Evolutionary conservation across 2,888 invertebrate species (phyloP).

Genomic region (Lydus trimaculatus): DNA sequence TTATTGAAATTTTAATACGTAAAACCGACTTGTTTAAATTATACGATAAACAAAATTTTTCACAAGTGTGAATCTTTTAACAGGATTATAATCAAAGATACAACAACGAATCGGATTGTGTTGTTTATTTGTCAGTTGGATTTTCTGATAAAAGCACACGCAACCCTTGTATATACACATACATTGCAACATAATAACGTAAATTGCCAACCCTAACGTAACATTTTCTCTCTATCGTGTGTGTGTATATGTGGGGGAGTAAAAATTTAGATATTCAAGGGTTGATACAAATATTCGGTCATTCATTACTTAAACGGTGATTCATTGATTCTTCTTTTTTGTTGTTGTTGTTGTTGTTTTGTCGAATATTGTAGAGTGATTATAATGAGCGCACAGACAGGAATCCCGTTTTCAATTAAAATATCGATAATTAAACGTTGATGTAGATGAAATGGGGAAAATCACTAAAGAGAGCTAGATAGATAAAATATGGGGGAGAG

Average conservation of each 20-base stretch:
- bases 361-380: background rate
- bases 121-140: slow-evolving; percentile 11
- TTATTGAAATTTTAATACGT: background rate
- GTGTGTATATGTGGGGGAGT: slow-evolving; percentile 7
- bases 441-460: background rate
- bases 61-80: background rate
- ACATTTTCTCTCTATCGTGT: background rate
- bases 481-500: background rate
- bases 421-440: background rate
- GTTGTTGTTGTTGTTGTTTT: background rate
- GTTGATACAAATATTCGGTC: slow-evolving; percentile 10
- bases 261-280: slow-evolving; percentile 14
- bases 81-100: background rate
- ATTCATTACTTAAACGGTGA: slow-evolving; percentile 31
- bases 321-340: slow-evolving; percentile 15
- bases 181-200: slow-evolving; percentile 20
- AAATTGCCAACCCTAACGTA: slow-evolving; percentile 22
- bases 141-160: slow-evolving; percentile 36
- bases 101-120: background rate
- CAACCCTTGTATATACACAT: slow-evolving; percentile 36
- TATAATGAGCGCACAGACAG: background rate
- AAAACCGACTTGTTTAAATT: background rate
- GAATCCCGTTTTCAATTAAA: slow-evolving; percentile 9
- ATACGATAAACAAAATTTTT: background rate
- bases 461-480: background rate